Base-by-base conservation (phyloP, 1,140 invertebrate species). In the Drosophila rhopaloa region DNA sequence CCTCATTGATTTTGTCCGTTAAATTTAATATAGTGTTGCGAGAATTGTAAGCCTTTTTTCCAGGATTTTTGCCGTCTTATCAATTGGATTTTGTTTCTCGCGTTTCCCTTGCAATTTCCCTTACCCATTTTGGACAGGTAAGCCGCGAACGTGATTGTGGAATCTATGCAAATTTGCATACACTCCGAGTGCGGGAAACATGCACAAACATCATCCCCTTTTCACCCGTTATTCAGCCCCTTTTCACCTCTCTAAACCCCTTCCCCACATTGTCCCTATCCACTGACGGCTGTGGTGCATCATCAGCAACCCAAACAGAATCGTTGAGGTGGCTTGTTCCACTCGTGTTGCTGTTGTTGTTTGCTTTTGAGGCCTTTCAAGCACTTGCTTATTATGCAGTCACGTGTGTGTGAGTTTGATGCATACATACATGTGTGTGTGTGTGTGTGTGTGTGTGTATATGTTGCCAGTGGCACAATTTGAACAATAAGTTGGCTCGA, bases 111-210 rank as follows among this genome's bases (percentile, higher is more conserved):
- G 24, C 24, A 8, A 16, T 19, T 43, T 24, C 38, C 8, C 54
- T 24, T 2, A 32, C 29, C 29, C 29, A 7, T 7, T 32, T 53
- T 47, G 16, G 14, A 7, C 38, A 60, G 66, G 70, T 53, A 68
- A 73, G 37, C 37, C 62, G 61, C 60, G 54, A 67, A 43, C 47
- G 40, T 71, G 72, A 76, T 66, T 65, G 72, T 76, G 19, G 50
- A 66, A 58, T 81, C 79, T 76, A 72, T 77, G 66, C 59, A 82
- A 77, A 81, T 82, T 78, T 83, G 77, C 67, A 24, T 74, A 54
- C 76, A 81, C 55, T 68, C 48, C 37, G 51, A 43, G 38, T 61
- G 38, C 61, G 61, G 68, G 61, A 72, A 76, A 83, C 80, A 79
- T 76, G 66, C 58, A 59, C 60, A 67, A 67, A 61, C 71, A 63